Base-by-base conservation (phyloP, 2,797 vertebrate genomes). In the Coregonus suidteri region DNA sequence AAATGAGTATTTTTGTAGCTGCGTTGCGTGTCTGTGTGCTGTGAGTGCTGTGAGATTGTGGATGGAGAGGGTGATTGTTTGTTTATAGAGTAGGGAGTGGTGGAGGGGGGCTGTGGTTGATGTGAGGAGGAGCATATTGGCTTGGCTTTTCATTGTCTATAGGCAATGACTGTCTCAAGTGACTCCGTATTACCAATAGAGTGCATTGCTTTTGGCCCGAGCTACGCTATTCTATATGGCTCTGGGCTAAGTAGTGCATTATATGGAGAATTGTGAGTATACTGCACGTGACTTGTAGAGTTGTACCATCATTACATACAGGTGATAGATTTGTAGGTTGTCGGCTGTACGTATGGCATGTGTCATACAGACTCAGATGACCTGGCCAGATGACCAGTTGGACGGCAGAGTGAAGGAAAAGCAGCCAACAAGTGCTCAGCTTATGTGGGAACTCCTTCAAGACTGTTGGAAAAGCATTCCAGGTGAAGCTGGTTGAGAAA, bases 61-160 rank as follows among this genome's bases (percentile, higher is more conserved):
- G 15, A 34, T 53, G 51, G 37, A 53, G 18, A 72, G 13, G 13
- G n/a, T 53, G 71, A 72, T 72, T 18, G 69, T 71, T 47, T 30
- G 20, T 25, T 64, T 20, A 13, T 14, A 35, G 53, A 59, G 37
- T 47, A 15, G 4, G 25, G 35, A 51, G 59, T 11, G 25, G 16
- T 59, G 25, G 62, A 31, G 41, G n/a, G 5, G 30, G n/a, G 20
- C 20, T 0, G 11, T 51, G n/a, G 59, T 64, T 30, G 11, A 64
- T 20, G 59, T 16, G n/a, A 64, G 59, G 25, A 25, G 59, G 59
- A 13, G 7, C 59, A 25, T 30, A 64, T 20, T 20, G 3, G 59
- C 59, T 25, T 53, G n/a, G 41, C 59, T 64, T 64, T 64, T 30
- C 59, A 64, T 64, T 64, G 59, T 64, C 59, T 64, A n/a, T 59